Evolutionary conservation across 2,888 invertebrate species (phyloP).

Genomic region (Biston betularia): DNA sequence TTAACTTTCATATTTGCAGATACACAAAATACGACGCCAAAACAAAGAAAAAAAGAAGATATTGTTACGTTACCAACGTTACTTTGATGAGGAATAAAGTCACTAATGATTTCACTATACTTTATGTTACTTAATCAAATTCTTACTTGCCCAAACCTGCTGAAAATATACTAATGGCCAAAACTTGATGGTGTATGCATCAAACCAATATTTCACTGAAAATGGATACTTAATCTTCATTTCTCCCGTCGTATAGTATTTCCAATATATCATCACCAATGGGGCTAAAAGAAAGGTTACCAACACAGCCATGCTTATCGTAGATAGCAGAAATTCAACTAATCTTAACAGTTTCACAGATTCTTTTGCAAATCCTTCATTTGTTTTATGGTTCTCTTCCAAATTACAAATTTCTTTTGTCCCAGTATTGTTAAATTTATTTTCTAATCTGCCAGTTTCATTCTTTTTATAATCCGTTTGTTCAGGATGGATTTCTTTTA

Average conservation of each 20-base stretch:
- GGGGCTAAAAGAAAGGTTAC: constrained; percentile 60
- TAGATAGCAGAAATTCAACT: constrained; percentile 50
- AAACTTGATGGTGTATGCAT: constrained; percentile 51
- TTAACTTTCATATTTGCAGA: too few species aligned
- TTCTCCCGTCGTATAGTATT: constrained; percentile 53
- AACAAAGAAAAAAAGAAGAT: too few species aligned
- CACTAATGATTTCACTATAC: too few species aligned
- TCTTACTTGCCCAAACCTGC: constrained; percentile 69
- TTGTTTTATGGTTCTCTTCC: constrained; percentile 25
- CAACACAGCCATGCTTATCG: constrained; percentile 50
- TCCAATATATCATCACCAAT: constrained; percentile 54
- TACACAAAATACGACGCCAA: too few species aligned
- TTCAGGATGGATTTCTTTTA: constrained; percentile 60
- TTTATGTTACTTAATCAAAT: not conserved
- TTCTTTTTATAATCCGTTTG: constrained; percentile 33
- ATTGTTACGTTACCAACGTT: too few species aligned
- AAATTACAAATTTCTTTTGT: constrained; percentile 1
- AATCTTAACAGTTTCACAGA: constrained; percentile 53
- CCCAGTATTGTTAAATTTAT: not conserved
- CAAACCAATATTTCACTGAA: constrained; percentile 63
- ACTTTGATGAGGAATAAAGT: too few species aligned
- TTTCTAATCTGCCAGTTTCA: not conserved
- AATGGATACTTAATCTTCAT: constrained; percentile 60
- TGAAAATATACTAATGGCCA: constrained; percentile 65
- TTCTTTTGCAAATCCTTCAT: constrained; percentile 51